Evolutionary conservation across 2,888 invertebrate genomes (phyloP).

Genomic region (Strigamia maritima): DNA sequence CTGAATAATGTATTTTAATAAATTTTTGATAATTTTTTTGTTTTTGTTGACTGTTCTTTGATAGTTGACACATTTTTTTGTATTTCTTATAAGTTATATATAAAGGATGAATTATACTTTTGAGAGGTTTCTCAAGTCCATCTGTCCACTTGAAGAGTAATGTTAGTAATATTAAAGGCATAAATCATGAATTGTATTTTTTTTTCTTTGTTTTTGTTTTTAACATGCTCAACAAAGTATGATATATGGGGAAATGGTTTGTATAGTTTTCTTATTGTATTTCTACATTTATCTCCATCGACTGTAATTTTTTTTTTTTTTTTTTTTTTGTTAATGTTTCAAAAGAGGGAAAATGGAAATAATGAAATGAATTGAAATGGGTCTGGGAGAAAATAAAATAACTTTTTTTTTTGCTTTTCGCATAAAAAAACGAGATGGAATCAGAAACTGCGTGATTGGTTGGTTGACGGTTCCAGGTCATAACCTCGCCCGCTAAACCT

Average conservation of each 20-base stretch:
- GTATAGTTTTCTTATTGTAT: background rate
- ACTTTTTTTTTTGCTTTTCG: too few species aligned
- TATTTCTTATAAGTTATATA: background rate
- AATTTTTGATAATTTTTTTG: background rate
- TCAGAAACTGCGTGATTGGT: too few species aligned
- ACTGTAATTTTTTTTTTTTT: background rate
- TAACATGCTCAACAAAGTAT: background rate
- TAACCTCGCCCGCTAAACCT: too few species aligned
- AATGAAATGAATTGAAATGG: too few species aligned
- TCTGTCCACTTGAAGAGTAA: background rate
- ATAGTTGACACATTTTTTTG: background rate
- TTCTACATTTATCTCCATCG: background rate
- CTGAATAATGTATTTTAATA: background rate
- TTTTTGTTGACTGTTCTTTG: background rate
- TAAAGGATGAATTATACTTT: background rate
- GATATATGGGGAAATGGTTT: background rate
- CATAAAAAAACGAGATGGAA: too few species aligned
- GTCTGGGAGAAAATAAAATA: too few species aligned
- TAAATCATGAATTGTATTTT: background rate
- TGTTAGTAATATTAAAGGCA: background rate
- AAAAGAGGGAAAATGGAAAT: background rate
- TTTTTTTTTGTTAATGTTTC: background rate
- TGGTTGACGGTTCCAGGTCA: too few species aligned
- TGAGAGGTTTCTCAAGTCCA: background rate
- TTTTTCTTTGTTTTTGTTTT: background rate